Conservation (phyloP, 2,888 invertebrate genomes). For the Drosophila pseudotalamancana region DNA sequence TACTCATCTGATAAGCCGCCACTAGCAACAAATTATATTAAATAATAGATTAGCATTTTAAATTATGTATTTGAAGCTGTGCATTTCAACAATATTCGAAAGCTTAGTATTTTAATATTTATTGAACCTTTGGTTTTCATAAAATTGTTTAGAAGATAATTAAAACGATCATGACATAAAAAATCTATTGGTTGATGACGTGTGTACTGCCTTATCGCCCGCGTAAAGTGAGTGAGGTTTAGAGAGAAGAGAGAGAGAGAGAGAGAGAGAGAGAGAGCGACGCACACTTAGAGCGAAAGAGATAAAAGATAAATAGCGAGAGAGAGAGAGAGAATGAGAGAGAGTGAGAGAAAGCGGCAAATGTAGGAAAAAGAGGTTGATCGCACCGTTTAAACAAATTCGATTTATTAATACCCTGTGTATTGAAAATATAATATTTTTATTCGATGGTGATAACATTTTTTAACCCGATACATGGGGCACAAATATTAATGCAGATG, state of each 20-base stretch:
- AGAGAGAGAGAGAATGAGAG: neutral
- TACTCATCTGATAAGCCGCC: slow-evolving; percentile 31
- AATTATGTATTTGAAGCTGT: neutral
- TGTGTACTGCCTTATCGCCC: slow-evolving; percentile 46
- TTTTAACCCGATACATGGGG: too few species aligned
- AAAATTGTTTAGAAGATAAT: slow-evolving; percentile 36
- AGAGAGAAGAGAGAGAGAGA: neutral
- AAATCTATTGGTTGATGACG: slow-evolving; percentile 54
- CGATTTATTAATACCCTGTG: slow-evolving; percentile 22
- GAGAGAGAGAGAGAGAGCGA: neutral
- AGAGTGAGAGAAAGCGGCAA: neutral
- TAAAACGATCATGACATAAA: slow-evolving; percentile 72
- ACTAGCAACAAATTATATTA: slow-evolving; percentile 1
- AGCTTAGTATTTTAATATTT: slow-evolving; percentile 6
- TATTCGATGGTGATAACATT: too few species aligned
- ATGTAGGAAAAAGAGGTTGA: neutral
- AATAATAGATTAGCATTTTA: neutral
- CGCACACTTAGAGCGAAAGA: too few species aligned
- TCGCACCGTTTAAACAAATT: neutral
- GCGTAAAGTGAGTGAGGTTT: neutral
- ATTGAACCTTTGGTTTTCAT: slow-evolving; percentile 20
- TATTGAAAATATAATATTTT: neutral
- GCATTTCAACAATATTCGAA: too few species aligned
- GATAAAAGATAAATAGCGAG: too few species aligned
- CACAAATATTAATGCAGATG: too few species aligned